A percentile compares a stretch with the other conserved stretches of the same genome.
phyloP scores from a whole-genome alignment of 2,888 invertebrate species.

The Lepidonotus clava region DNA sequence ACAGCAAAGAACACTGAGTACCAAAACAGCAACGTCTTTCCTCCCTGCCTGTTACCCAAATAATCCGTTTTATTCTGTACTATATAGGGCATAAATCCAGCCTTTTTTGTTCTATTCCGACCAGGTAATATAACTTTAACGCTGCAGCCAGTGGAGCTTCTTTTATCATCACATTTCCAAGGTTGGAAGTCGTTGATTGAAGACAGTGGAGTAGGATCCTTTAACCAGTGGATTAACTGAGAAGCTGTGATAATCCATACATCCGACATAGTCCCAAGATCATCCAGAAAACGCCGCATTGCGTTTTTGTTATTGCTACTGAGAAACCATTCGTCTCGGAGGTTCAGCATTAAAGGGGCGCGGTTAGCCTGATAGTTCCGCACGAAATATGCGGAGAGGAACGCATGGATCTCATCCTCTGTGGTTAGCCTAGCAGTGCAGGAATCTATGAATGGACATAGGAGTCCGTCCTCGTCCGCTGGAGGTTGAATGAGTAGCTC shows the following conservation, averaged over 20 bases:
- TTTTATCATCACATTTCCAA: constrained; percentile 67
- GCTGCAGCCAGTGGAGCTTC: neutral
- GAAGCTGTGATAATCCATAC: constrained; percentile 72
- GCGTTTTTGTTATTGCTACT: neutral
- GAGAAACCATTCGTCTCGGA: constrained; percentile 90
- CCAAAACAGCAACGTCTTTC: neutral
- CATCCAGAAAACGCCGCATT: constrained; percentile 51
- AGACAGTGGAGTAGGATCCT: constrained; percentile 69
- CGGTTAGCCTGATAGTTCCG: constrained; percentile 84
- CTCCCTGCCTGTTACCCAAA: neutral
- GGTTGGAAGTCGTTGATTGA: constrained; percentile 68
- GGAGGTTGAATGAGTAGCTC: constrained; percentile 84
- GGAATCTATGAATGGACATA: constrained; percentile 70
- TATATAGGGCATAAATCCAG: neutral
- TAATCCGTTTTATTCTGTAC: neutral
- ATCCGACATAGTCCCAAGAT: constrained; percentile 71
- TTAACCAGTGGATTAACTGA: constrained; percentile 72
- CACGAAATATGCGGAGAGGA: constrained; percentile 88
- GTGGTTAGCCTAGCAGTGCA: constrained; percentile 69
- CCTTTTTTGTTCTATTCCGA: neutral
- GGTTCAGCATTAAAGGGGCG: constrained; percentile 90
- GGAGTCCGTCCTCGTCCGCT: constrained; percentile 64
- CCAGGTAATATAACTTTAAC: neutral
- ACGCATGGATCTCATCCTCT: constrained; percentile 73
- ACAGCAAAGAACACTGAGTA: neutral